Evolutionary conservation across 1,140 invertebrate species (phyloP).

Genomic region (Holcopasites calliopsidis): DNA sequence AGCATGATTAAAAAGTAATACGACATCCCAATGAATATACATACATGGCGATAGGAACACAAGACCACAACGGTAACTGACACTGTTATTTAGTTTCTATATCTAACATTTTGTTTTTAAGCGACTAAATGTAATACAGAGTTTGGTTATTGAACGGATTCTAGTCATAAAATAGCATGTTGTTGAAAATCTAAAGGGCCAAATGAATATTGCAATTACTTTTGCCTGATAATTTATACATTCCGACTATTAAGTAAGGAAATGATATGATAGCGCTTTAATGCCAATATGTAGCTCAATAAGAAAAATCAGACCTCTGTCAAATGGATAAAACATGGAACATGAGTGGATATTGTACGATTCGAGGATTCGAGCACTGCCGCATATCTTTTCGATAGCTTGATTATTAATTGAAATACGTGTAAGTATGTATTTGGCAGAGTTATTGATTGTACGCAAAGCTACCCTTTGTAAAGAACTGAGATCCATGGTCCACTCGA

Average conservation of each 20-base stretch:
- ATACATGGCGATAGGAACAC: conserved; percentile 19
- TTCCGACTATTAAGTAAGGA: conserved; percentile 18
- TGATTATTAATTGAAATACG: conserved; percentile 43
- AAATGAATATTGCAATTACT: conserved; percentile 32
- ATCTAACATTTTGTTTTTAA: conserved; percentile 26
- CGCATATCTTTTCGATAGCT: conserved; percentile 30
- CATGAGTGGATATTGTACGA: conserved; percentile 15
- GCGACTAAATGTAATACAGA: conserved; percentile 39
- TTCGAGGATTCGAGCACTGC: conserved; percentile 32
- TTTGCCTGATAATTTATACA: conserved; percentile 23
- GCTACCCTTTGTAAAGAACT: conserved; percentile 52
- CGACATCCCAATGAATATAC: conserved; percentile 19
- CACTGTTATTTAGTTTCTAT: conserved; percentile 33
- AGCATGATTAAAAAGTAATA: background rate
- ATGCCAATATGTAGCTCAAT: conserved; percentile 11
- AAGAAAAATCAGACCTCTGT: background rate
- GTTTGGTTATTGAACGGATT: conserved; percentile 34
- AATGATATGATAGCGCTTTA: conserved; percentile 1
- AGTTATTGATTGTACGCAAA: conserved; percentile 50
- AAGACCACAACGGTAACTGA: conserved; percentile 45
- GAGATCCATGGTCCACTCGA: conserved; percentile 61
- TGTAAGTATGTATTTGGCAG: conserved; percentile 32
- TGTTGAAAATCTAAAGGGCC: conserved; percentile 8
- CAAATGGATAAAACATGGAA: conserved; percentile 9
- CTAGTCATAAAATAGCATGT: background rate